Evolutionary conservation across 2,888 invertebrate genomes (phyloP).

Genomic region (Cantharis flavilabris): DNA sequence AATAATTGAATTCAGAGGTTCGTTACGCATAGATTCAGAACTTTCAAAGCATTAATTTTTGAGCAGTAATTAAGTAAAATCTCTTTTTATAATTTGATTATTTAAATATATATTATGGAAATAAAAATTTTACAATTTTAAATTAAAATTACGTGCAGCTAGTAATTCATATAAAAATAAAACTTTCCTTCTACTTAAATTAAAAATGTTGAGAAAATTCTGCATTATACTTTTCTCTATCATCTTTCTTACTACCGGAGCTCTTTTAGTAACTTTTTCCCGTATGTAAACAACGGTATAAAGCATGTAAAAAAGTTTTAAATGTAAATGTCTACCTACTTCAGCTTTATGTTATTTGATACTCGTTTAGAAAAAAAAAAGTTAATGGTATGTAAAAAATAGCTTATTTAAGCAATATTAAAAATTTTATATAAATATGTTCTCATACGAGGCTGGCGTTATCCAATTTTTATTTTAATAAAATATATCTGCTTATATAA

Average conservation of each 20-base stretch:
- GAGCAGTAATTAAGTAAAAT: too few species aligned
- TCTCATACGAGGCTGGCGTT: background rate
- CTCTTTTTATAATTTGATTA: background rate
- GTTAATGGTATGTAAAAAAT: background rate
- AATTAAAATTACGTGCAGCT: background rate
- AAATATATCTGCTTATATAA: background rate
- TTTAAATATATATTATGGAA: background rate
- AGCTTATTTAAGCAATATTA: background rate
- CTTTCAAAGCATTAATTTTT: too few species aligned
- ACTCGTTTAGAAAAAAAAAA: background rate
- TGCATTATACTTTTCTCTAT: background rate
- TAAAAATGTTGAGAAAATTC: background rate
- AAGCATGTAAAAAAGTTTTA: background rate
- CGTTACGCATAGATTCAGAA: too few species aligned
- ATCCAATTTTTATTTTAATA: background rate
- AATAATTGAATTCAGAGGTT: too few species aligned
- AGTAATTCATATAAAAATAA: background rate
- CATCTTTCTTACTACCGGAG: background rate
- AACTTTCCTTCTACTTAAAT: background rate
- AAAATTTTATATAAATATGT: background rate
- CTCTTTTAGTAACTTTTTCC: background rate
- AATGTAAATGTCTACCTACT: slow-evolving; percentile 3
- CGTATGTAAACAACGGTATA: slow-evolving; percentile 4
- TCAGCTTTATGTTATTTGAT: slow-evolving; percentile 7
- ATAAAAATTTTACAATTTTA: background rate